phyloP scores from a whole-genome alignment of 2,113 vertebrate species.

The Nyctibius bracteatus region DNA sequence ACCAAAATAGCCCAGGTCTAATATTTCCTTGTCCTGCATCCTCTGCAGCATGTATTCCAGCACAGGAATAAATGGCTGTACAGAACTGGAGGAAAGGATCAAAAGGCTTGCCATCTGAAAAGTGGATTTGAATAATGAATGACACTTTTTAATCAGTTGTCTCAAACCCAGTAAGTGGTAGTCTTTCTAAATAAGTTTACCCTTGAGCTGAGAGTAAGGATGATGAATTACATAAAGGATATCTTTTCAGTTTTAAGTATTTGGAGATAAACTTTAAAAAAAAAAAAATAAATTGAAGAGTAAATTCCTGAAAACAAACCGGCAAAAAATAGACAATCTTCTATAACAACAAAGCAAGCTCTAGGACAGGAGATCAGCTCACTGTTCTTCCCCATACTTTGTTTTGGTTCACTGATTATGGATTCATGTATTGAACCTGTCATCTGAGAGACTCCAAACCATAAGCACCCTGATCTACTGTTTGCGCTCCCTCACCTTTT shows the following conservation, averaged over 20 bases:
- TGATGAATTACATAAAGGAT: neutral
- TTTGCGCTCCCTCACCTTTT: neutral
- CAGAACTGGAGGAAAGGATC: neutral
- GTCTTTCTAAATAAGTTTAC: neutral
- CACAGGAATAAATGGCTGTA: neutral
- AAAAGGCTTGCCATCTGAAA: neutral
- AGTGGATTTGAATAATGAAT: neutral
- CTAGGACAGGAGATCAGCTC: neutral
- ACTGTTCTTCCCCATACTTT: neutral
- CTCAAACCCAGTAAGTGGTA: neutral
- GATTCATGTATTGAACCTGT: neutral
- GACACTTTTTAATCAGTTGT: neutral
- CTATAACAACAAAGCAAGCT: neutral
- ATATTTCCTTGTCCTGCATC: neutral
- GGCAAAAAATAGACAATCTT: neutral
- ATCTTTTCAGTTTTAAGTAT: neutral
- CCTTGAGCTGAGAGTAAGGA: neutral
- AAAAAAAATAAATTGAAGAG: neutral
- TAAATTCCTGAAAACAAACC: neutral
- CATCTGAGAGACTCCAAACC: neutral
- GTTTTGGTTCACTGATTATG: neutral
- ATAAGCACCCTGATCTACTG: neutral
- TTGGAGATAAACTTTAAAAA: neutral
- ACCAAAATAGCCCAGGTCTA: neutral
- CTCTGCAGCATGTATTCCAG: neutral